A percentile compares a stretch with the other conserved stretches of the same genome.
Conservation (phyloP, 1,140 invertebrate genomes). For the Zaprionus vittiger region DNA sequence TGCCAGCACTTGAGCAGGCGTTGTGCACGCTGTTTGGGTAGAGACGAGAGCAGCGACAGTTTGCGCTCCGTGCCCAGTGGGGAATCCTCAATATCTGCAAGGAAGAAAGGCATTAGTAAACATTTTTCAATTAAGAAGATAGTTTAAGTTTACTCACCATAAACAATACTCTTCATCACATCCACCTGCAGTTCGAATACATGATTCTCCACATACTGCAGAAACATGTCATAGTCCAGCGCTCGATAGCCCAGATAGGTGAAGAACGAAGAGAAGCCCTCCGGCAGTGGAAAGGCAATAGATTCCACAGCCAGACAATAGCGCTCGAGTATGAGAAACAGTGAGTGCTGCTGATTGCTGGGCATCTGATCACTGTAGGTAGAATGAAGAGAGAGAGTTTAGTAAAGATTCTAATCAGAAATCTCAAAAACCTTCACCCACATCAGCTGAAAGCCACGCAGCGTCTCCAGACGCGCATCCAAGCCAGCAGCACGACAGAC, state of each 20-base stretch:
- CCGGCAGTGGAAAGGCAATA: conserved; percentile 92
- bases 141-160: conserved; percentile 85
- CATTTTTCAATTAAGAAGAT: background rate
- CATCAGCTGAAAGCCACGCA: conserved; percentile 92
- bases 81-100: conserved; percentile 89
- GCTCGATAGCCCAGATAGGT: conserved; percentile 92
- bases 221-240: conserved; percentile 89
- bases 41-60: conserved; percentile 89
- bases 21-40: conserved; percentile 90
- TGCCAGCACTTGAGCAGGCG: conserved; percentile 91
- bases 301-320: conserved; percentile 91
- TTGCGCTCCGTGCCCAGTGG: conserved; percentile 88
- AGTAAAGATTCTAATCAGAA: background rate
- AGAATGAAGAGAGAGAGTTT: background rate
- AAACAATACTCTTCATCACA: conserved; percentile 92
- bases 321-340: conserved; percentile 90
- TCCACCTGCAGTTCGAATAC: conserved; percentile 94
- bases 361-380: conserved; percentile 89
- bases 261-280: conserved; percentile 94
- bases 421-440: conserved; percentile 81
- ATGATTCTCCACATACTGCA: conserved; percentile 91
- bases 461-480: conserved; percentile 87
- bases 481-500: conserved; percentile 89
- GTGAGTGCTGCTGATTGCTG: conserved; percentile 87
- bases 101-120: background rate